phyloP scores from a whole-genome alignment of 30 jellyfish, hydroid and myxozoan species.

The Turritopsis dohrnii region DNA sequence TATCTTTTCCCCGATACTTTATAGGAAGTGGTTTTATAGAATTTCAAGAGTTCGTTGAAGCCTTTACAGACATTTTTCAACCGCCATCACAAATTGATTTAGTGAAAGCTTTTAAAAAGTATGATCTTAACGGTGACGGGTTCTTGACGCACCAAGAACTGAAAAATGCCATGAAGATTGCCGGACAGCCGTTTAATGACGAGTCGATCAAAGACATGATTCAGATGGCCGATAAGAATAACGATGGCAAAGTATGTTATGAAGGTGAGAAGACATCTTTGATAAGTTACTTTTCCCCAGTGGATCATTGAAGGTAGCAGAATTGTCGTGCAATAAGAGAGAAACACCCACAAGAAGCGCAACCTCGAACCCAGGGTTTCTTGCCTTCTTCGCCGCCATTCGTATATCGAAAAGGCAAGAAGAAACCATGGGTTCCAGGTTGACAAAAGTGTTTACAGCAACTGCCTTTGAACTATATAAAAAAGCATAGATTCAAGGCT shows the following conservation, averaged over 20 bases:
- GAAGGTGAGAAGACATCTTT: slow-evolving; percentile 3
- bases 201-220: slow-evolving; percentile 7
- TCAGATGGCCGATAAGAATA: background rate
- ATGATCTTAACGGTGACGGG: slow-evolving; percentile 17
- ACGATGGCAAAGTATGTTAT: slow-evolving; percentile 12
- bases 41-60: slow-evolving; percentile 22
- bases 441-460: no score
- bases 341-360: no score
- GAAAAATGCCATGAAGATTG: slow-evolving; percentile 19
- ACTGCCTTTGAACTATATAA: no score
- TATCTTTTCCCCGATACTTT: no score
- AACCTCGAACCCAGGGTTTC: no score
- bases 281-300: no score
- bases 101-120: background rate
- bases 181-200: slow-evolving; percentile 19
- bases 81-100: slow-evolving; percentile 9
- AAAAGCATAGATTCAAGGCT: no score
- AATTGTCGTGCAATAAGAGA: no score
- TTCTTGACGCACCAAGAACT: background rate
- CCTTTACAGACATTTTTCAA: background rate
- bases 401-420: no score
- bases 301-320: no score
- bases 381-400: no score
- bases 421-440: no score
- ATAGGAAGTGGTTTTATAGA: slow-evolving; percentile 16